Conservation (phyloP, 2,888 invertebrate species). For the Acholoe squamosa region DNA sequence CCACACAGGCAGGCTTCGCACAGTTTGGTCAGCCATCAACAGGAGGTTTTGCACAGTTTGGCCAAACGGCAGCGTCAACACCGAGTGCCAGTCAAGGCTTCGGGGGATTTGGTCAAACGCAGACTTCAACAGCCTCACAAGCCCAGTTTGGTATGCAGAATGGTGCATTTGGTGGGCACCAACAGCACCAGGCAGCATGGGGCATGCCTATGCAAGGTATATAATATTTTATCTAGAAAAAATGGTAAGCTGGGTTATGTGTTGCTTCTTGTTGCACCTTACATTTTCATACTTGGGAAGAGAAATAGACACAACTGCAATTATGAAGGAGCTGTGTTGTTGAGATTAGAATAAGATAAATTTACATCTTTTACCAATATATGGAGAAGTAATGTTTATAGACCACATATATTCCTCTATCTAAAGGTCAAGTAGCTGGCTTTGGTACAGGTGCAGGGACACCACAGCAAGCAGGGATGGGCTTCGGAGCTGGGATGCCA, state of each 20-base stretch:
- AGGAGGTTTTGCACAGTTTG: constrained; percentile 52
- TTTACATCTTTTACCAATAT: too few relatives aligned
- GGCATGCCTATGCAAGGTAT: neutral
- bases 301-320: too few relatives aligned
- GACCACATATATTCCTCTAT: neutral
- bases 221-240: too few relatives aligned
- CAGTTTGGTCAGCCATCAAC: constrained; percentile 57
- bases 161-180: constrained; percentile 33
- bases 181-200: neutral
- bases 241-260: too few relatives aligned
- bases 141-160: constrained; percentile 53
- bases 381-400: too few relatives aligned
- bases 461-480: neutral
- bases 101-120: constrained; percentile 39
- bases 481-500: constrained; percentile 28
- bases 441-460: constrained; percentile 19
- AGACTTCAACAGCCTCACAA: constrained; percentile 20
- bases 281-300: too few relatives aligned
- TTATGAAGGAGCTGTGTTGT: too few relatives aligned
- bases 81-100: constrained; percentile 36
- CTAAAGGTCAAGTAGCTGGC: constrained; percentile 31
- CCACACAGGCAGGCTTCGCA: constrained; percentile 50
- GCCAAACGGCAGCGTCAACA: constrained; percentile 41
- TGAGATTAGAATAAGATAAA: too few relatives aligned
- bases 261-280: too few relatives aligned